phyloP scores from a whole-genome alignment of 2,113 vertebrate species.

The Chaetops frenatus region DNA sequence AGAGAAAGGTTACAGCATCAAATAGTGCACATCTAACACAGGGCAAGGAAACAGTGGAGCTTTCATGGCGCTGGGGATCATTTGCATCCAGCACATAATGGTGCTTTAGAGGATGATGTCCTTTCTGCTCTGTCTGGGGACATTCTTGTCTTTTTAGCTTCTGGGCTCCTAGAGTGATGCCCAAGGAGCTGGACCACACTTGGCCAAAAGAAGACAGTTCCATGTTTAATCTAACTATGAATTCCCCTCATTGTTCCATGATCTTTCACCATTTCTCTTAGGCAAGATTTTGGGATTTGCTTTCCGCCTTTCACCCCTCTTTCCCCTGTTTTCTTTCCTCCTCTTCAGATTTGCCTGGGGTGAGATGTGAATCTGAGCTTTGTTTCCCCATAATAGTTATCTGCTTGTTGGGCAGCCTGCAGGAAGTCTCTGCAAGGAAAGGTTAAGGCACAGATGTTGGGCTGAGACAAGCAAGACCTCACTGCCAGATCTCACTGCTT shows the following conservation, averaged over 20 bases:
- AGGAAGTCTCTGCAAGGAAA: neutral
- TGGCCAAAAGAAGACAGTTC: neutral
- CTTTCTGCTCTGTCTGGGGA: neutral
- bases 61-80: conserved; percentile 27
- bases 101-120: neutral
- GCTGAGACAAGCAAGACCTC: neutral
- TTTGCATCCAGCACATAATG: conserved; percentile 37
- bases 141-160: conserved; percentile 54
- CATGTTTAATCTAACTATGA: conserved; percentile 32
- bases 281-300: neutral
- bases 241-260: conserved; percentile 46
- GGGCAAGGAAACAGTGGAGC: neutral
- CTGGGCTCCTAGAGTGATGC: neutral
- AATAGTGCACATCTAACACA: neutral
- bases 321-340: conserved; percentile 22
- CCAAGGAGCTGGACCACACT: neutral
- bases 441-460: conserved; percentile 22
- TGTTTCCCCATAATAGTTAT: conserved; percentile 53
- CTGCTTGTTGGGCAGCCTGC: neutral
- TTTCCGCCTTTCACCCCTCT: neutral
- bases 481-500: neutral
- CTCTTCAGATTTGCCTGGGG: neutral
- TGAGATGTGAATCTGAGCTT: conserved; percentile 58
- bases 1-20: conserved; percentile 42
- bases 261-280: neutral